phyloP scores from a whole-genome alignment of 2,888 invertebrate genomes.

The Perdita meconis region DNA sequence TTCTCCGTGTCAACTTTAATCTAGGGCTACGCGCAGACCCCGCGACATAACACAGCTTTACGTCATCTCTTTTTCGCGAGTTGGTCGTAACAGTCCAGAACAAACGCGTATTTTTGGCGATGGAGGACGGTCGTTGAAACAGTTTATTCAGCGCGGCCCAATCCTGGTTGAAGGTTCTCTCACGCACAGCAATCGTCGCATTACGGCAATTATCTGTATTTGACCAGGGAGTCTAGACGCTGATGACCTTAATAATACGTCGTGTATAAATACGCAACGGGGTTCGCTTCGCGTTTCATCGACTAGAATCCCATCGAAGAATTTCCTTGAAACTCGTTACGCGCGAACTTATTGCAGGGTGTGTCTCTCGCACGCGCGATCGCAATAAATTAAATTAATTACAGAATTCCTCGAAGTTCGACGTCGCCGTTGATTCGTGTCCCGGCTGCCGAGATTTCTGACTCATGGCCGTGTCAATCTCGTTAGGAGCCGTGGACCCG shows the following conservation, averaged over 20 bases:
- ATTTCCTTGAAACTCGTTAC: constrained; percentile 28
- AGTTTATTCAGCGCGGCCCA: constrained; percentile 10
- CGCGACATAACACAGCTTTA: background rate
- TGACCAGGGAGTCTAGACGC: constrained; percentile 55
- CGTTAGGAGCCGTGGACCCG: constrained; percentile 8
- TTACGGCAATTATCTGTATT: constrained; percentile 66
- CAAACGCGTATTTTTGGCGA: constrained; percentile 38
- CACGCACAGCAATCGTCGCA: constrained; percentile 49
- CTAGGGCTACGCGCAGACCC: background rate
- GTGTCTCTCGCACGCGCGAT: background rate
- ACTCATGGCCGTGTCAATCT: constrained; percentile 31
- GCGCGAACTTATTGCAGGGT: constrained; percentile 11
- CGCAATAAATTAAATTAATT: constrained; percentile 39
- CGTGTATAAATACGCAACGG: constrained; percentile 39
- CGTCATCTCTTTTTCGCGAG: constrained; percentile 22
- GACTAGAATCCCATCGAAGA: constrained; percentile 21
- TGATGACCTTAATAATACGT: constrained; percentile 65
- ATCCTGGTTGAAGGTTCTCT: constrained; percentile 43
- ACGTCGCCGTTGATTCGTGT: background rate
- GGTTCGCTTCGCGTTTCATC: constrained; percentile 36
- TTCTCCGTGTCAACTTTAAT: background rate
- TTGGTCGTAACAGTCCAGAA: constrained; percentile 1
- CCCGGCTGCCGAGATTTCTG: constrained; percentile 35
- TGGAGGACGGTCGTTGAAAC: background rate
- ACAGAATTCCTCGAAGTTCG: constrained; percentile 31